A percentile compares a stretch with the other conserved stretches of the same genome.
phyloP scores from a whole-genome alignment of 2,113 vertebrate genomes.

The Calyptommatus sinebrachiatus region DNA sequence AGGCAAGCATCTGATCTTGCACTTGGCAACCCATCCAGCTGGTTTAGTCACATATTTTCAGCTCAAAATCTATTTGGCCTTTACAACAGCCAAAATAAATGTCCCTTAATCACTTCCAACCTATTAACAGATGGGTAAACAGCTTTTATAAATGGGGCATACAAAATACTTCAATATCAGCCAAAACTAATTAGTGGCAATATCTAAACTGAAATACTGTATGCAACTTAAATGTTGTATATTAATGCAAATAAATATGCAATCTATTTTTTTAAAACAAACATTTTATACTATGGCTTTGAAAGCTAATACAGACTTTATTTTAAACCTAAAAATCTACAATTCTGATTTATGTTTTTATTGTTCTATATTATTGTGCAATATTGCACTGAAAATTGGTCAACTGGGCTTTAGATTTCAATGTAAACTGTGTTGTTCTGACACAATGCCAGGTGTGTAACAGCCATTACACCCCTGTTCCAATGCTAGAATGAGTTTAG shows the following conservation, averaged over 20 bases:
- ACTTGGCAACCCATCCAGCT: slow-evolving; percentile 67
- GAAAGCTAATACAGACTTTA: slow-evolving; percentile 21
- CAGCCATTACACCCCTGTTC: not conserved
- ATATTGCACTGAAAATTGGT: not conserved
- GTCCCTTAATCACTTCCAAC: slow-evolving; percentile 79
- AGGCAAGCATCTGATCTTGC: slow-evolving; percentile 63
- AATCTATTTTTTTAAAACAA: slow-evolving; percentile 41
- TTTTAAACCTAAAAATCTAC: not conserved
- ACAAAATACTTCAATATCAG: slow-evolving; percentile 76
- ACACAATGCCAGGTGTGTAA: not conserved
- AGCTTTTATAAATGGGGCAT: slow-evolving; percentile 77
- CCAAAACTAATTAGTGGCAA: slow-evolving; percentile 78
- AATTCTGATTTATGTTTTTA: not conserved
- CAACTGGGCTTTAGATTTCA: not conserved
- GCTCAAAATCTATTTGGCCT: slow-evolving; percentile 75
- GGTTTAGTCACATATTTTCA: slow-evolving; percentile 73
- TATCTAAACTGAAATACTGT: slow-evolving; percentile 66
- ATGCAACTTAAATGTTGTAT: slow-evolving; percentile 67
- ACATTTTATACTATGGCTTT: slow-evolving; percentile 23
- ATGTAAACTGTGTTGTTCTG: not conserved
- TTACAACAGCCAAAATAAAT: slow-evolving; percentile 77
- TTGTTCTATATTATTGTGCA: not conserved
- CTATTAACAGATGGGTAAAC: slow-evolving; percentile 80
- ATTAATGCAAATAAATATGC: slow-evolving; percentile 60
- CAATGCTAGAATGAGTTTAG: too few species aligned